These are phyloP conservation scores for Sceloporus tristichus DNA, from an alignment of 2,113 vertebrate species.

Conservation along the genomic window DNA sequence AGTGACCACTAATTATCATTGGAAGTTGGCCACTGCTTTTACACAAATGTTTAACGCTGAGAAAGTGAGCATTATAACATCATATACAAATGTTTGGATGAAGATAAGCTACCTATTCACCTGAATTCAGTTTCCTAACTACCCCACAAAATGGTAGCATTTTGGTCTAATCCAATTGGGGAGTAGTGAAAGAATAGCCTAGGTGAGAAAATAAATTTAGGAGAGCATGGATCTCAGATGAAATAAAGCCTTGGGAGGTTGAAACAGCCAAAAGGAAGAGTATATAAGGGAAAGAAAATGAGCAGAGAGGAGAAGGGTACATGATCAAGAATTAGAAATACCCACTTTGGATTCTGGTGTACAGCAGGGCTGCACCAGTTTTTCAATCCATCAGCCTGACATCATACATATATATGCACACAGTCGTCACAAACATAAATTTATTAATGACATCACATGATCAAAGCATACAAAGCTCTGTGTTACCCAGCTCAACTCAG, in stretches of 20 bases:
- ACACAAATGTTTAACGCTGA: not conserved
- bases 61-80: not conserved
- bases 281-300: not conserved
- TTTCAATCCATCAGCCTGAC: too few species aligned
- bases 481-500: too few species aligned
- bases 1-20: constrained; percentile 34
- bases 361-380: too few species aligned
- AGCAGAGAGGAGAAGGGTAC: not conserved
- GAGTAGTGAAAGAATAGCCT: not conserved
- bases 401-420: too few species aligned
- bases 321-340: not conserved
- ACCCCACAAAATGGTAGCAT: not conserved
- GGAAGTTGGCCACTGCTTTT: constrained; percentile 36
- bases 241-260: not conserved
- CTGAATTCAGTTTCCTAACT: not conserved
- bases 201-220: not conserved
- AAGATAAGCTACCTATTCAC: not conserved
- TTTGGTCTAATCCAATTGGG: not conserved
- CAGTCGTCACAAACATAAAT: too few species aligned
- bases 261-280: not conserved
- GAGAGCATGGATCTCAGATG: not conserved
- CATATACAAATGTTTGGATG: not conserved
- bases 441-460: too few species aligned
- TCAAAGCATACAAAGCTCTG: too few species aligned
- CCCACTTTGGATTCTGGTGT: too few species aligned